Evolutionary conservation across 2,888 invertebrate species (phyloP), one percentile per base, ranked within the genome.

Genomic region (Diaperis boleti): DNA sequence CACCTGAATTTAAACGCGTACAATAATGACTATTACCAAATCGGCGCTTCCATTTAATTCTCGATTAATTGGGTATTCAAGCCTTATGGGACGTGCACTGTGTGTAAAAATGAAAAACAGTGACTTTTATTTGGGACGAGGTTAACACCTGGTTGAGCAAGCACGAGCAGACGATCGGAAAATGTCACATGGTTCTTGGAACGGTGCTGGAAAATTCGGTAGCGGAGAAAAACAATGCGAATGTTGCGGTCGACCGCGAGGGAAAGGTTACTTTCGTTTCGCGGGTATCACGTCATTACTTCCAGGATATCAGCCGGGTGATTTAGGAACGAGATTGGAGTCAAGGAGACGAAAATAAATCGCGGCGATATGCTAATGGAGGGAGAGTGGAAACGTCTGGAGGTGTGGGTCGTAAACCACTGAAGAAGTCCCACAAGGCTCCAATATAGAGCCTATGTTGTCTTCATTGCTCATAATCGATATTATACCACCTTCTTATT

Each of bases 101-200:
- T 59, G 64, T 70, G 70, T 62, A 69, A 73, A n/a, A 71, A 73
- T 69, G 64, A 66, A 69, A 71, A 72, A 70, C 73, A 72, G 66
- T 70, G 72, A 64, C 71, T 72, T 67, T 68, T 72, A 76, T 74
- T 72, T 73, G 70, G 74, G 73, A 74, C 75, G 74, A 76, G 75
- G 75, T 73, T 74, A 74, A 76, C 75, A 74, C 74, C 71, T 70
- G 65, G 66, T 68, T 68, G 65, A 61, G 68, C 55, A 67, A 67
- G 57, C 50, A 52, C 45, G 37, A 57, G 47, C 29, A 50, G 31
- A 31, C 61, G 55, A 55, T 55, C 41, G 20, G 11, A 49, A 59
- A 59, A 59, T 59, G 59, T 59, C 59, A 59, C 41, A 39, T 26
- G 29, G 15, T 35, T 49, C 11, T 49, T 49, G 39, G 59, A 59